Base-by-base conservation (phyloP, 2,797 vertebrate species). In the Eupleurogrammus muticus region DNA sequence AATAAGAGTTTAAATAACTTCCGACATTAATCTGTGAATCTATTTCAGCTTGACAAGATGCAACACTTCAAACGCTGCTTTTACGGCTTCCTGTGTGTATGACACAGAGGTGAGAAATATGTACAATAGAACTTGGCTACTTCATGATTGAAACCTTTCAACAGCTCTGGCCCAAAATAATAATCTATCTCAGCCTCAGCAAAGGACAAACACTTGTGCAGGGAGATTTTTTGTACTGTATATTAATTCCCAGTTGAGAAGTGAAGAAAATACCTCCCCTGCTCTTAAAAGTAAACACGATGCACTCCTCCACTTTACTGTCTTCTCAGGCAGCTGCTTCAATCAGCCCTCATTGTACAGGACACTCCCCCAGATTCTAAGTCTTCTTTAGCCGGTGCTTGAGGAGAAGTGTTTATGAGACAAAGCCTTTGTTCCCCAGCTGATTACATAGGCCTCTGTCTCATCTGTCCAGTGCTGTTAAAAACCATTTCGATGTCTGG, bases 191-290 rank as follows among this genome's bases (percentile, higher is more conserved):
- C 16, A 16, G 38, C 23, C 44, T 28, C 49, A 11, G 12, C 49
- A 49, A 14, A 51, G 5, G 23, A 42, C 11, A 16, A 23, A 47
- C 23, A 17, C n/a, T 16, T 44, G 34, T 24, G 23, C 56, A 57
- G 48, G 57, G 51, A 69, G 47, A 44, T 52, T n/a, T n/a, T n/a
- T n/a, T 34, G 47, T 44, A 57, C n/a, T 52, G 63, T 51, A 70
- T 74, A 50, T 61, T 84, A 66, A 87, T 80, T 73, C 64, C 59
- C 28, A 66, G 79, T 75, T 54, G 6, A 73, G 76, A 54, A 57
- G 50, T 28, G n/a, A n/a, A n/a, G 3, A 28, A 28, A 28, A 28
- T 28, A 28, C 28, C 6, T 28, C 6, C 73, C 44, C 57, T 62
- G 51, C 52, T 67, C 66, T 46, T 60, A 17, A 56, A 66, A 54